Evolutionary conservation across 1,140 invertebrate species (phyloP), one percentile per base, ranked within the genome.

Genomic region (Drosophila gunungcola): DNA sequence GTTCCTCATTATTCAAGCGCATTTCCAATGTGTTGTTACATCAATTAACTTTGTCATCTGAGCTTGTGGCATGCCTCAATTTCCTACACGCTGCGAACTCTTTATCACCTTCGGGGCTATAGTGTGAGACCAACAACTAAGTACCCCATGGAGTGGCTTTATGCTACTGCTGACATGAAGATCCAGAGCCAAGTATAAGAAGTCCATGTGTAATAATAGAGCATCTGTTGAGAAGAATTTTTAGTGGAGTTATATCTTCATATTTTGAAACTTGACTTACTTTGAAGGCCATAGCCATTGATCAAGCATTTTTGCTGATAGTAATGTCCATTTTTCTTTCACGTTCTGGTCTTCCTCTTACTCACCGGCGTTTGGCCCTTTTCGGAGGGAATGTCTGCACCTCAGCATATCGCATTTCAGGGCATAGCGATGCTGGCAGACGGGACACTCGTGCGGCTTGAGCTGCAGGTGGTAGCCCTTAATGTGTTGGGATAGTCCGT

Each of bases 331-430:
- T 43, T 10, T 5, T 4, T 32, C 32, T 4, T 16, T n/a, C n/a
- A 16, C 5, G 12, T 54, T 10, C 49, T 16, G 29, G 29, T 11
- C 38, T 9, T 42, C 36, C 10, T 3, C 2, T 38, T 29, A 27
- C 3, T 57, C 42, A 16, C 45, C 51, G n/a, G 7, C 38, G 16
- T 25, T 25, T 27, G 12, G 58, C 11, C 62, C 58, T 9, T 76
- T 73, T 6, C 84, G 57, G 42, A 76, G 84, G 4, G 86, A 90
- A 34, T 92, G 91, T 32, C 81, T 82, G 61, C 91, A 92, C 16
- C 91, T 77, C 36, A 91, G 51, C 91, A 92, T 92, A 75, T 92
- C 92, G 53, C 91, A 80, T 73, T 92, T 92, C 36, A 92, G 73
- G 27, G 91, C 91, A 67, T 90, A 92, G 36, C 75, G 52, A 52